A percentile compares a stretch with the other conserved stretches of the same genome.
Evolutionary conservation across 1,140 invertebrate species (phyloP).

Genomic region (Venturia canescens): DNA sequence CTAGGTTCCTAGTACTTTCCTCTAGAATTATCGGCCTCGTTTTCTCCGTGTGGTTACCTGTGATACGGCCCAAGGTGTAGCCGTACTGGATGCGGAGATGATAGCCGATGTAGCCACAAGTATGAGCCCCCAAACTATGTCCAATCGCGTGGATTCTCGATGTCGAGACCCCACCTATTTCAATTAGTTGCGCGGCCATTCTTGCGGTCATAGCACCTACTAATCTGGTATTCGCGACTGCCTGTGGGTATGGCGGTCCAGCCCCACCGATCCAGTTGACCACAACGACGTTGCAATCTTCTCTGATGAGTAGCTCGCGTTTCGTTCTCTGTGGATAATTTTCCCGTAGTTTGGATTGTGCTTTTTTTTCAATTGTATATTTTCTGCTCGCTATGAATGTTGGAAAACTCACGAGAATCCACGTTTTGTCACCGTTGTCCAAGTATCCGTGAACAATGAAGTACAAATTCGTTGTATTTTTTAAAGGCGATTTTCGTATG

Average conservation of each 20-base stretch:
- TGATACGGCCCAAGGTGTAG: constrained; percentile 76
- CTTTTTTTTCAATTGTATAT: not conserved
- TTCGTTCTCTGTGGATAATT: constrained; percentile 76
- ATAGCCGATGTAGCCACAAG: constrained; percentile 89
- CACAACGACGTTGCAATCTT: constrained; percentile 85
- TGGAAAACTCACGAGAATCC: constrained; percentile 80
- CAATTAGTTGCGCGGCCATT: constrained; percentile 78
- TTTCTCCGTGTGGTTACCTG: constrained; percentile 76
- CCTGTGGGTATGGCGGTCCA: constrained; percentile 92
- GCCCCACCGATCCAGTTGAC: constrained; percentile 92
- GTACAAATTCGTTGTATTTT: constrained; percentile 81
- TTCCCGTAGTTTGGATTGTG: not conserved
- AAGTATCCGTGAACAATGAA: constrained; percentile 91
- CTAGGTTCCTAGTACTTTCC: too few species aligned
- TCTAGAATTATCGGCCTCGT: too few species aligned
- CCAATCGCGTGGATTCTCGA: constrained; percentile 87
- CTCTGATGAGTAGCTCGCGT: constrained; percentile 81
- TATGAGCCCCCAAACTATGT: constrained; percentile 92
- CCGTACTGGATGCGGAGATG: constrained; percentile 76
- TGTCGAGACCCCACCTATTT: constrained; percentile 64
- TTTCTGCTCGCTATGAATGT: not conserved
- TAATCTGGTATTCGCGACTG: constrained; percentile 92
- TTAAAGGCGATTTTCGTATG: constrained; percentile 79
- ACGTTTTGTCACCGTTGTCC: constrained; percentile 87
- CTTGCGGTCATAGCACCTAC: constrained; percentile 90